Evolutionary conservation across 2,797 vertebrate genomes (phyloP), one percentile per base, ranked within the genome.

Genomic region (Lepus townsendii): DNA sequence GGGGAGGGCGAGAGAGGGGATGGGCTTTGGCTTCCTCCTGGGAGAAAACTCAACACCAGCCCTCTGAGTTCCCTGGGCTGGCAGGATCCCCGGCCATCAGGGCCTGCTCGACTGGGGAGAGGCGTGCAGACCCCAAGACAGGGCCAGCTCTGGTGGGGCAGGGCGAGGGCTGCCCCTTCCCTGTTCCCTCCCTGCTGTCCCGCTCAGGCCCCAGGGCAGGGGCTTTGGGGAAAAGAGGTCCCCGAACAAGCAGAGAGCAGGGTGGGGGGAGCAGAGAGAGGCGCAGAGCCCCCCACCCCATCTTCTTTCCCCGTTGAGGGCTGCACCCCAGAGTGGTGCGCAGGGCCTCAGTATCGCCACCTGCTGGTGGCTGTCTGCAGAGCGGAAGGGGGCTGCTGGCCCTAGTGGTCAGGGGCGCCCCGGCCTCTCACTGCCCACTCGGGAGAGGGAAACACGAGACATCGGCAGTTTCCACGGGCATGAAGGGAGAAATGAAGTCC

Each of bases 71-170:
- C 42, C 42, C 42, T 47, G 42, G 42, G 42, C 42, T 47, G 42
- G 66, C 57, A 66, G 42, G 7, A 0, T 3, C 50, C 1, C 42
- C 32, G 71, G 60, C 13, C 66, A 30, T 16, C 0, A 0, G 35
- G 50, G 63, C 38, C 57, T 3, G 5, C 50, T 68, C 32, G 22
- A 2, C 17, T 22, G 12, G n/a, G 5, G 54, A 19, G 69, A 2
- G 1, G 22, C 52, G 42, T 47, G 7, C 8, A 14, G n/a, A 2
- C 42, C 20, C 47, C 10, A 6, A 47, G 50, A 38, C 17, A 14
- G 24, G 50, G 22, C 80, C 75, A 7, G 47, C 47, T 32, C 30
- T 30, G 7, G 3, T 38, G 5, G 22, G 47, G 2, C 17, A 8
- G 52, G 83, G 50, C 7, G 4, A 26, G 52, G 26, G 3, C 60